These are phyloP conservation scores for Falco berigora DNA, from an alignment of 2,797 vertebrate genomes.

Conservation along the genomic window DNA sequence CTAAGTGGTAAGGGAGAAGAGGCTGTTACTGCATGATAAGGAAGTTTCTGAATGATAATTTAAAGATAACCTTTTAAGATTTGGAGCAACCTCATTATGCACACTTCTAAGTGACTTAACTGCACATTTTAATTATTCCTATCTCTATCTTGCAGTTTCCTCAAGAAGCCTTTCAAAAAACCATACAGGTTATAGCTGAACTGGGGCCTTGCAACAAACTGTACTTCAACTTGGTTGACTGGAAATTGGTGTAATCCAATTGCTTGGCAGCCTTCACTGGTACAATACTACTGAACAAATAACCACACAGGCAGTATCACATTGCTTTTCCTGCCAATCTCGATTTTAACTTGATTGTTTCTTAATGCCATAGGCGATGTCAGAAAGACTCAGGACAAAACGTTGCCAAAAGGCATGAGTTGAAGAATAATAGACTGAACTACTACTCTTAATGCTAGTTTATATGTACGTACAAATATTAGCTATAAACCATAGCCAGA, in stretches of 20 bases:
- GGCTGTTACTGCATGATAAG: neutral
- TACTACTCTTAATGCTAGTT: neutral
- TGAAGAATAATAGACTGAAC: neutral
- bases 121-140: conserved; percentile 21
- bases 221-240: neutral
- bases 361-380: neutral
- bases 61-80: conserved; percentile 27
- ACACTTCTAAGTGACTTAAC: neutral
- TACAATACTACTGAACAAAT: conserved; percentile 36
- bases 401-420: neutral
- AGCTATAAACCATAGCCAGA: neutral
- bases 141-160: neutral
- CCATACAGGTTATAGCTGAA: neutral
- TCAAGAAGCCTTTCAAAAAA: neutral
- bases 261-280: neutral
- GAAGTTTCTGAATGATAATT: neutral
- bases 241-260: conserved; percentile 15
- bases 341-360: conserved; percentile 39
- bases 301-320: neutral
- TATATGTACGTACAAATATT: neutral
- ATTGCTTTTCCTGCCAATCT: conserved; percentile 38
- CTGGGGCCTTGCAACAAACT: neutral
- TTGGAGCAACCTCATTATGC: neutral
- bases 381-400: neutral
- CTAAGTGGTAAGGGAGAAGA: neutral